phyloP scores from a whole-genome alignment of 2,113 vertebrate species.

The Lepidothrix coronata region DNA sequence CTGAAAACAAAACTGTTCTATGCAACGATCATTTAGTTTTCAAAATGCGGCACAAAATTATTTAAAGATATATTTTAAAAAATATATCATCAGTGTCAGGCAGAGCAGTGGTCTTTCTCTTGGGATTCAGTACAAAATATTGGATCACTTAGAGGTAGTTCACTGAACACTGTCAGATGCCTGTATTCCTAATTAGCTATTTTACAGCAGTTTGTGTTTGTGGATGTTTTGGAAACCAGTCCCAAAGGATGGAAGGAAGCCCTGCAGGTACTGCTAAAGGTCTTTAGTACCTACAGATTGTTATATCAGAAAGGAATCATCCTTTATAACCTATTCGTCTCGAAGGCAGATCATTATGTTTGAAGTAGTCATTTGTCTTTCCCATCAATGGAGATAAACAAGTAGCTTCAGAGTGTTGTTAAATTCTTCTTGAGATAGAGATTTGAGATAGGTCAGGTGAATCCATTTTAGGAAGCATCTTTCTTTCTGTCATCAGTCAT shows the following conservation, averaged over 20 bases:
- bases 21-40: not conserved
- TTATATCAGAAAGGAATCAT: not conserved
- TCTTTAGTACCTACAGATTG: not conserved
- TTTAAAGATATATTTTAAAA: not conserved
- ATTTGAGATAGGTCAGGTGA: not conserved
- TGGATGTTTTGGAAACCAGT: not conserved
- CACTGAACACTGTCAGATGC: not conserved
- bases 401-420: not conserved
- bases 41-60: not conserved
- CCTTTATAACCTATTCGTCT: not conserved
- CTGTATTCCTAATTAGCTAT: not conserved
- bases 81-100: not conserved
- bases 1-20: not conserved
- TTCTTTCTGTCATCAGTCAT: not conserved
- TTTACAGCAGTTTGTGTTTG: not conserved
- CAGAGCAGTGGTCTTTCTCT: not conserved
- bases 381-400: not conserved
- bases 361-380: not conserved
- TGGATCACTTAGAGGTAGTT: not conserved
- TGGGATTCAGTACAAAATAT: not conserved
- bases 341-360: not conserved
- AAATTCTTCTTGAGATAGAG: not conserved
- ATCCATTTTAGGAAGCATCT: not conserved
- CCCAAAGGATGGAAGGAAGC: not conserved
- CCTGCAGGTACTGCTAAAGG: not conserved